phyloP scores from a whole-genome alignment of 2,113 vertebrate species.

The Turnix velox region DNA sequence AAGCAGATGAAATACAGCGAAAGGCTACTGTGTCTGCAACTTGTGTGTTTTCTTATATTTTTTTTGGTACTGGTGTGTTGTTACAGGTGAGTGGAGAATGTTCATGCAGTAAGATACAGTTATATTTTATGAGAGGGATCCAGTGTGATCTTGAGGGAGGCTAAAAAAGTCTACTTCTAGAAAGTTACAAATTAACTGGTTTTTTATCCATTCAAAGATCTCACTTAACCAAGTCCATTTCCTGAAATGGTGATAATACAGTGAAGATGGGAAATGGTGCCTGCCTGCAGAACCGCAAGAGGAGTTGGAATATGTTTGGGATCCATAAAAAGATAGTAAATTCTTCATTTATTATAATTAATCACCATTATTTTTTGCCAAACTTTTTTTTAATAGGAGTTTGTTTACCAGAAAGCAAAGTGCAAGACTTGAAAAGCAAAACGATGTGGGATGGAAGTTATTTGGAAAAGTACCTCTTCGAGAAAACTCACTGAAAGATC shows the following conservation, averaged over 20 bases:
- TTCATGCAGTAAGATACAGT: background rate
- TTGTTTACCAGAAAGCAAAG: slow-evolving; percentile 88
- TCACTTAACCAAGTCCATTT: background rate
- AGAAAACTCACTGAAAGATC: slow-evolving; percentile 78
- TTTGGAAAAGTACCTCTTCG: slow-evolving; percentile 84
- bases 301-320: background rate
- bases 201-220: background rate
- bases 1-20: background rate
- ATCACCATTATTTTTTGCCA: background rate
- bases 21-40: background rate
- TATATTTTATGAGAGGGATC: background rate
- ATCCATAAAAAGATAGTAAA: background rate
- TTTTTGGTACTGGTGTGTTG: background rate
- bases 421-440: slow-evolving; percentile 73
- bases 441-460: slow-evolving; percentile 87
- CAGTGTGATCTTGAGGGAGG: background rate
- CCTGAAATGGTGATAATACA: background rate
- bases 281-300: background rate
- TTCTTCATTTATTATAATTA: background rate
- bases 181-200: background rate
- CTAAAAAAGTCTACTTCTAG: background rate
- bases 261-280: background rate
- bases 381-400: slow-evolving; percentile 71
- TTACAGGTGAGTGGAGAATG: background rate
- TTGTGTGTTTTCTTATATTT: too few species aligned